Base-by-base conservation (phyloP, 1,140 invertebrate genomes). In the Aphaenogaster floridana region DNA sequence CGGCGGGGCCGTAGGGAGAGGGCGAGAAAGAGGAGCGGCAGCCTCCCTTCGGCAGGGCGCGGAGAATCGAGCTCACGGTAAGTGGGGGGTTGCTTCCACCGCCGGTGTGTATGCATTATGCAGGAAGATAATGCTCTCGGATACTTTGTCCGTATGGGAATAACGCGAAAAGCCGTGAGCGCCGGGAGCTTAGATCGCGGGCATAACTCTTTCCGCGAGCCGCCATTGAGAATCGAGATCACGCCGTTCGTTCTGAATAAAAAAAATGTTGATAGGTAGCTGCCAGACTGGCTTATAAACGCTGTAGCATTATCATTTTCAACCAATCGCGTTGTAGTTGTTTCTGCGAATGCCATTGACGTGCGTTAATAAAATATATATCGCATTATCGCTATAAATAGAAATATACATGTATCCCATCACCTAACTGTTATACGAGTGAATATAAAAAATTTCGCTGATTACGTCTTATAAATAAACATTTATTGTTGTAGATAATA, bases 141-240 rank as follows among this genome's bases (percentile, higher is more conserved):
- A 95, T 95, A 95, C 94, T 95, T 95, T 94, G 94, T 95, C 94
- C 95, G 93, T 95, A 94, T 94, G 94, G 93, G 94, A 94, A 95
- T 95, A 95, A 95, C 93, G 94, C 94, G 94, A 91, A 94, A 95
- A 94, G 92, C 93, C 91, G 77, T 74, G 78, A 91, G 88, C 81
- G 39, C 76, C 39, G 59, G 86, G 87, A 61, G 72, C 76, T 89
- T 83, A 77, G 84, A 88, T 54, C 88, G 79, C 88, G 83, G 36
- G 66, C 74, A 66, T 90, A 91, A 91, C 87, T 87, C 89, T 86
- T 90, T 83, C 76, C 21, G 48, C 78, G 77, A 86, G 86, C 64
- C 83, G 63, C 86, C 72, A 88, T 48, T 84, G 84, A 52, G 79
- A 84, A 87, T 86, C 84, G 87, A 83, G 71, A 83, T 83, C 78